Evolutionary conservation across 2,797 vertebrate species (phyloP), one percentile per base, ranked within the genome.

Genomic region (Sitta carolinensis): DNA sequence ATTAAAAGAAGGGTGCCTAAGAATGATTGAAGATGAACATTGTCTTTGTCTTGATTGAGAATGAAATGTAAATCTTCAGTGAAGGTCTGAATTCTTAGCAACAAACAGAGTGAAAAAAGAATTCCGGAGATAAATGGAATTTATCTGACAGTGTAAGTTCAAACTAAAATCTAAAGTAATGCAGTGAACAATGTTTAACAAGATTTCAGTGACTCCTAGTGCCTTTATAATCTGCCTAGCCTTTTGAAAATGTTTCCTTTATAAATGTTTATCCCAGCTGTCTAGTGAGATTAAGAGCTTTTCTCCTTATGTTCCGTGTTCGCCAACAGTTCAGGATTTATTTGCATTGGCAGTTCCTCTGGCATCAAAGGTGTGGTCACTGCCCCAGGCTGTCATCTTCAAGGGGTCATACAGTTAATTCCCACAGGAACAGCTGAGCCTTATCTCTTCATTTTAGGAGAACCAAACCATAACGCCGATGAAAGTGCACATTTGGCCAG

Each of bases 251-350:
- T 92, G 74, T 97, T 96, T 96, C 79, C 82, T 96, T 95, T 96
- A 95, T 92, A 95, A 96, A 96, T 94, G 96, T 96, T 96, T 97
- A 96, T 92, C 92, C 96, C 94, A 96, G 87, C 93, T 96, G 95
- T 96, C 96, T 95, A 78, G 89, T 90, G 76, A 96, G 96, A 97
- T 97, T 97, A 96, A 97, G 96, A 95, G 97, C 93, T 97, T 96
- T 97, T 86, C 91, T 96, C 91, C 90, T 90, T 72, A 87, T 94
- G 80, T 96, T 91, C 93, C 93, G 70, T 47, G 51, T 87, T 95
- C 20, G 0, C 66, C 51, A 83, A 11, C 68, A 93, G 55, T 77
- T 64, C 0, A 0, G 58, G 94, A 89, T 95, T 91, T 94, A 85
- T 96, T 95, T 96, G 70, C 79, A 74, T 70, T 79, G 95, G 79